Base-by-base conservation (phyloP, 2,113 vertebrate genomes). In the Tor tambroides region DNA sequence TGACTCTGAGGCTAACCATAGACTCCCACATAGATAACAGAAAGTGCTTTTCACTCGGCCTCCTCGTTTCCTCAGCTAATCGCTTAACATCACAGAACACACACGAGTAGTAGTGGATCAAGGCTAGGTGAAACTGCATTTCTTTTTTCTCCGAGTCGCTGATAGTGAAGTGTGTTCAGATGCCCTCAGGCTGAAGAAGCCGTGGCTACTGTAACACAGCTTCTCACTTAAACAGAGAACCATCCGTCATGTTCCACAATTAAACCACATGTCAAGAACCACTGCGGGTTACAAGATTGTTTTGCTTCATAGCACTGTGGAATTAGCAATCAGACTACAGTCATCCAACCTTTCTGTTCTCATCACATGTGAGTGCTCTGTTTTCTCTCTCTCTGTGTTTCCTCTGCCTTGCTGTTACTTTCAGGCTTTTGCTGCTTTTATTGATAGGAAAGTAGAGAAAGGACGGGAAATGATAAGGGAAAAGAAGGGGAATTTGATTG, bases 251-350 rank as follows among this genome's bases (percentile, higher is more conserved):
- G 82, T 84, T 84, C 32, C 82, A 59, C 21, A 74, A 72, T 83
- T 83, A 83, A 84, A 74, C 30, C 51, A 4, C 49, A 74, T 41
- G 69, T 59, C 69, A 35, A 41, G 19, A 56, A 10, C 46, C 28
- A 35, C 81, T 51, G 65, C 4, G 17, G 43, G 21, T 43, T n/a
- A 43, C 71, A 21, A 35, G 49, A 71, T 32, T n/a, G 69, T 74
- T 74, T 32, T 74, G 43, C 21, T 56, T 84, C 49, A 74, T 41
- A 74, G 32, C 32, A 15, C 69, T 59, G 35, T 74, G 69, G 65
- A 38, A 84, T 84, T 84, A 84, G 69, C 32, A 84, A 84, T 84
- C 82, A 56, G n/a, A 74, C 67, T 74, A 74, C 17, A 84, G 51
- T 56, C 26, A 54, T 71, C 19, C 21, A 71, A 83, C 19, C 28